Conservation (phyloP, 92 coral and sea anemone species). For the Pocillopora meandrina region DNA sequence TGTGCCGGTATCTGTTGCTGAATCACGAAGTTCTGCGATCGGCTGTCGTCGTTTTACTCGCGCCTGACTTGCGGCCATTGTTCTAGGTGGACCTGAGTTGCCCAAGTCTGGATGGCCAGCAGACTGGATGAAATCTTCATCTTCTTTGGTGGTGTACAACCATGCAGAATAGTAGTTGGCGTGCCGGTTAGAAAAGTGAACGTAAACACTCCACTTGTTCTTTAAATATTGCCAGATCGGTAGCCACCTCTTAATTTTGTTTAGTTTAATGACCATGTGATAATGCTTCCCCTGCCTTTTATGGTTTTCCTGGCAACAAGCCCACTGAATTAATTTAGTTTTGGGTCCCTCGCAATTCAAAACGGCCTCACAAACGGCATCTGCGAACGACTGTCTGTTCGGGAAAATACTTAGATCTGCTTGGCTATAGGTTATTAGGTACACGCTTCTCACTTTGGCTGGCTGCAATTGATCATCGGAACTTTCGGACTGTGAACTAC, state of each 20-base stretch:
- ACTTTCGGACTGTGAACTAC: too few relatives aligned
- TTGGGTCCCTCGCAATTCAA: background rate
- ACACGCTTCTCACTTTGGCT: background rate
- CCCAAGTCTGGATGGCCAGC: conserved; percentile 37
- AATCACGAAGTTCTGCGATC: background rate
- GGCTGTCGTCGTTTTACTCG: background rate
- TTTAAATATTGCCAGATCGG: conserved; percentile 3
- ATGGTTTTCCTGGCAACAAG: conserved; percentile 29
- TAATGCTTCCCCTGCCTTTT: conserved; percentile 14
- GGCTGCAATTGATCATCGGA: background rate
- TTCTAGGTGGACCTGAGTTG: conserved; percentile 40
- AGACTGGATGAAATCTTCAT: conserved; percentile 15
- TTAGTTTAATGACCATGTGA: conserved; percentile 40
- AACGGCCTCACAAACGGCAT: background rate
- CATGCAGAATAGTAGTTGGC: conserved; percentile 45
- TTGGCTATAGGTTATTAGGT: background rate
- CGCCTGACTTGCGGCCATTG: conserved; percentile 33
- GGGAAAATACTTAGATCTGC: background rate
- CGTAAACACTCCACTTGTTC: conserved; percentile 6
- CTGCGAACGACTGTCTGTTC: background rate
- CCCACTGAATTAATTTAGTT: background rate
- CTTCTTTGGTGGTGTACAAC: conserved; percentile 35
- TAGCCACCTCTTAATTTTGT: conserved; percentile 21
- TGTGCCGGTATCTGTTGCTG: background rate
- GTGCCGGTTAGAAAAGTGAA: conserved; percentile 46